Base-by-base conservation (phyloP, 2,797 vertebrate species). In the Esox masquinongy region DNA sequence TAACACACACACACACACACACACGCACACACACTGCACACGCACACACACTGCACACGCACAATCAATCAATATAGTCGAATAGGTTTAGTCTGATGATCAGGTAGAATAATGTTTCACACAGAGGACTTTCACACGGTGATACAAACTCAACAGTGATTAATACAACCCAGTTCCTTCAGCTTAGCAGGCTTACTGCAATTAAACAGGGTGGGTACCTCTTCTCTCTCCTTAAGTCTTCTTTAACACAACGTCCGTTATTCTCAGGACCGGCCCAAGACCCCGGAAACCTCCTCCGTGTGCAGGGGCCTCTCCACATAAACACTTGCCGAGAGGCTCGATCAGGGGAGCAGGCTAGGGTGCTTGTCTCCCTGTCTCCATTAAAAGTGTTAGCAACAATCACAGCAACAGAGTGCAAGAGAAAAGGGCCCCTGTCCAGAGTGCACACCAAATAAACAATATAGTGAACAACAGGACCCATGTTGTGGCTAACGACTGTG, bases 391-490 rank as follows among this genome's bases (percentile, higher is more conserved):
- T 24, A 11, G 56, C 9, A 24, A 59, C 56, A 24, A 11, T 59
- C 56, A 14, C n/a, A 59, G 11, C 22, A 22, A 22, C 19, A 59
- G 53, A n/a, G 8, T 59, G 53, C 22, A 24, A n/a, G 19, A n/a
- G 56, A 61, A 61, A 9, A 24, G 53, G 17, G 53, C 7, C 72
- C 34, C 29, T 83, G 79, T 79, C 75, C 74, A 8, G 56, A 71
- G 70, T 75, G 80, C 77, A 83, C 76, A 76, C 76, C 73, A 72
- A 29, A 74, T 70, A 75, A 90, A 89, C 78, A 84, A 84, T 78
- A 76, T 77, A 47, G 51, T 14, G 72, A 78, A 79, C 76, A 51
- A 64, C 75, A 72, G 31, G 31, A 80, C 73, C 83, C 78, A 11
- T 11, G 49, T 50, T 19, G 34, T 76, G 83, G 70, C 82, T 69